Percentiles rank a stretch among this genome's conserved stretches.
Conservation (phyloP, 2,888 invertebrate species). For the Microctonus hyperodae region DNA sequence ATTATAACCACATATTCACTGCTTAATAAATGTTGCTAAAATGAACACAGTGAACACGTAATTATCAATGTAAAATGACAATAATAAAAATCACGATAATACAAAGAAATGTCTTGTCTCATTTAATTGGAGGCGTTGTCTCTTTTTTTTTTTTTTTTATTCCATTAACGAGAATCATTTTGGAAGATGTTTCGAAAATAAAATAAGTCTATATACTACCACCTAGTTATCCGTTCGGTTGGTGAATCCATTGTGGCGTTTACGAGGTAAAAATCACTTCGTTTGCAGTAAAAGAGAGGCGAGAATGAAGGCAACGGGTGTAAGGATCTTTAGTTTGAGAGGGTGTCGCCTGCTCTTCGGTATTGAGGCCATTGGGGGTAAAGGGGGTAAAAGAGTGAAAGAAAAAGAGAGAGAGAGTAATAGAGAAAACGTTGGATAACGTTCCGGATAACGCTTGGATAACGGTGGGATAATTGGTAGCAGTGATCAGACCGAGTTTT, state of each 20-base stretch:
- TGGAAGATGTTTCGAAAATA: neutral
- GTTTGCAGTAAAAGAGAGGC: constrained; percentile 60
- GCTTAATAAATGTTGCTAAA: neutral
- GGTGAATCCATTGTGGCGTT: constrained; percentile 42
- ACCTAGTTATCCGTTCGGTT: neutral
- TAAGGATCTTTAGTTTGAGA: constrained; percentile 21
- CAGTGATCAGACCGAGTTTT: constrained; percentile 62
- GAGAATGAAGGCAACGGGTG: constrained; percentile 46
- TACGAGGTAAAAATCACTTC: constrained; percentile 62
- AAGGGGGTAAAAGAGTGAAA: constrained; percentile 9
- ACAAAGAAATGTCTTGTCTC: neutral
- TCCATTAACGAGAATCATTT: neutral
- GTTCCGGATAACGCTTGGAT: constrained; percentile 60
- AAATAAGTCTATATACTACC: neutral
- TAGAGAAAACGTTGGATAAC: constrained; percentile 51
- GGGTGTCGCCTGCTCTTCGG: constrained; percentile 21
- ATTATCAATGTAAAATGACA: neutral
- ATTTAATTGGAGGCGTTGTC: neutral
- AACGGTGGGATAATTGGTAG: constrained; percentile 63
- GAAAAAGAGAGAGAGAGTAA: neutral
- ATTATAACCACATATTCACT: neutral
- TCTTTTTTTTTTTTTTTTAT: neutral
- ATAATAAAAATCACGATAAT: constrained; percentile 3
- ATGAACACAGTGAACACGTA: neutral
- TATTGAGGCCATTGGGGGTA: constrained; percentile 16